Evolutionary conservation across 2,113 vertebrate species (phyloP), one percentile per base, ranked within the genome.

Genomic region (Prochilodus magdalenae): DNA sequence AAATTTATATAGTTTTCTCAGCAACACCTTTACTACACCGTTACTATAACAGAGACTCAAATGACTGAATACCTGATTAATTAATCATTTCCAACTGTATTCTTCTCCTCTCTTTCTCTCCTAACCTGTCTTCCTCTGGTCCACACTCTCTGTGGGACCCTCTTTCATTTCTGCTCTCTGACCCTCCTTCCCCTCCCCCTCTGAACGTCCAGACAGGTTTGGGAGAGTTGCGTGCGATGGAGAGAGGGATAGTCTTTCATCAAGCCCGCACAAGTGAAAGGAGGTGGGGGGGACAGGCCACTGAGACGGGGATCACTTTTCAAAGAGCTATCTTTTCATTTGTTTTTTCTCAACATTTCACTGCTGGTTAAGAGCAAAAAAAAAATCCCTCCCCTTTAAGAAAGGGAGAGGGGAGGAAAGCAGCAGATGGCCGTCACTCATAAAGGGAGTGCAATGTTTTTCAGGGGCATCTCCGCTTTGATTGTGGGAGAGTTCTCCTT

Each of bases 291-390:
- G 66, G 78, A 73, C 60, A 81, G 71, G 66, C 67, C 73, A 84
- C 84, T 89, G 86, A 84, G 85, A 84, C 80, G 71, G 60, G 55
- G 90, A 93, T 94, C 88, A 81, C 87, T 88, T 94, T 94, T 92
- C 90, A 93, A 93, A 93, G 88, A 13, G 49, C 81, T 85, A 87
- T 89, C 89, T 92, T 86, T 92, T 93, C 80, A 88, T 92, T 93
- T 92, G 86, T 93, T 93, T 87, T 93, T 85, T 85, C 80, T 88
- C 60, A 82, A 89, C 80, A 81, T 89, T 88, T 91, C 89, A 88
- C 86, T 84, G 83, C 86, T 88, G 78, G 88, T 92, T 89, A 81
- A 77, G 79, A 86, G 57, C 60, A 79, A 69, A 77, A 30, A n/a
- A 26, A 60, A 84, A 82, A 73, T 7, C 14, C 33, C 66, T 57